These are phyloP conservation scores for Chunga burmeisteri DNA, from an alignment of 2,113 vertebrate species.

Conservation along the genomic window DNA sequence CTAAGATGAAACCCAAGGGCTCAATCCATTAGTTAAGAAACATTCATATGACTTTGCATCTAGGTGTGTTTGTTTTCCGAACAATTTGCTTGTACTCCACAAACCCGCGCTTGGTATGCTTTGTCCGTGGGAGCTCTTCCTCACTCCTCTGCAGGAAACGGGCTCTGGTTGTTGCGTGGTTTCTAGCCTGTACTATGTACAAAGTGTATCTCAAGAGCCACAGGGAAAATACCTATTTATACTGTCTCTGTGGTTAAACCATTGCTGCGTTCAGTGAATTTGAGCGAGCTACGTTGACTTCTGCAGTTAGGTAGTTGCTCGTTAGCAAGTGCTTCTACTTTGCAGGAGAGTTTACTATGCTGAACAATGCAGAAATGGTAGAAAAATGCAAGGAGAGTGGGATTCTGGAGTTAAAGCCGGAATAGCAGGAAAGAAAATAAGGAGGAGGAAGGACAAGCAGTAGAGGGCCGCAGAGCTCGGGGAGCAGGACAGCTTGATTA, in stretches of 20 bases:
- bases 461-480: background rate
- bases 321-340: background rate
- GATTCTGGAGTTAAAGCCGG: background rate
- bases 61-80: background rate
- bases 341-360: background rate
- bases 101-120: accelerated
- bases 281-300: background rate
- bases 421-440: background rate
- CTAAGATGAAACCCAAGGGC: background rate
- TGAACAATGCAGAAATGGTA: background rate
- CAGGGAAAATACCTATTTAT: background rate
- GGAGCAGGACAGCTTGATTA: background rate
- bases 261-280: background rate
- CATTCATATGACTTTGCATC: background rate
- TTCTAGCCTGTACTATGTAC: background rate
- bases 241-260: background rate
- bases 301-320: background rate
- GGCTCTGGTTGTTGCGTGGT: background rate
- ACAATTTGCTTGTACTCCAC: background rate
- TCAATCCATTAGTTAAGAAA: background rate
- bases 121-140: background rate
- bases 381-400: background rate
- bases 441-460: background rate
- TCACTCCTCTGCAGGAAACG: background rate
- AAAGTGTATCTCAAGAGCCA: background rate